Evolutionary conservation across 2,113 vertebrate genomes (phyloP), one percentile per base, ranked within the genome.

Genomic region (Columba livia): DNA sequence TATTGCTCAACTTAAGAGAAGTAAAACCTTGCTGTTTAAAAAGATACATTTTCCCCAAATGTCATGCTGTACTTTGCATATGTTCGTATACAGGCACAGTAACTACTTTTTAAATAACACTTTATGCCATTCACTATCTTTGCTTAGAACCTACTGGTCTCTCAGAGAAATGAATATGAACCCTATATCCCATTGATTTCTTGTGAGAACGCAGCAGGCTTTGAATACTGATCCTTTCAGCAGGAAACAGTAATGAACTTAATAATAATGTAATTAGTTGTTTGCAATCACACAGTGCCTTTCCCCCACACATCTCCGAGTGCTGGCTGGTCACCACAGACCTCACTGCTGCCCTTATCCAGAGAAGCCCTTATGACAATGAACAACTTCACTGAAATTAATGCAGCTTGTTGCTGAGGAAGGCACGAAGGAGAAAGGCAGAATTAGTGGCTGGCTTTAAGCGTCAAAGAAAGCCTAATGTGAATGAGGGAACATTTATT

Each of bases 221-320:
- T 70, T 87, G 90, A 93, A 94, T 94, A 86, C 79, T 57, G 66
- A 93, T 84, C 53, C 69, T 89, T 91, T 91, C 87, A 93, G 10
- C 20, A 32, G 84, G 40, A 85, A 79, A 62, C 56, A 67, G 71
- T 61, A 89, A 79, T 31, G 32, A 79, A 48, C 67, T 85, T 91
- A 91, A 44, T 71, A 67, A 72, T 73, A 66, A 85, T 23, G 71
- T 64, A 85, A 94, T 95, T 89, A 96, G 62, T 34, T 70, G 50
- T 80, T 95, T 66, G 56, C 73, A 74, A 58, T 48, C 47, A 53
- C 50, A 71, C 54, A 50, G 14, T 21, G 29, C 20, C 81, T 83
- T 83, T 56, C 81, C 70, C 54, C 16, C 10, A 10, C 79, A 42
- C 66, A 16, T 83, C 84, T 94, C 54, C 13, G 34, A 89, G 71